Percentiles rank a stretch among this genome's conserved stretches.
Conservation (phyloP, 1,140 invertebrate genomes). For the Macrobrachium nipponense region DNA sequence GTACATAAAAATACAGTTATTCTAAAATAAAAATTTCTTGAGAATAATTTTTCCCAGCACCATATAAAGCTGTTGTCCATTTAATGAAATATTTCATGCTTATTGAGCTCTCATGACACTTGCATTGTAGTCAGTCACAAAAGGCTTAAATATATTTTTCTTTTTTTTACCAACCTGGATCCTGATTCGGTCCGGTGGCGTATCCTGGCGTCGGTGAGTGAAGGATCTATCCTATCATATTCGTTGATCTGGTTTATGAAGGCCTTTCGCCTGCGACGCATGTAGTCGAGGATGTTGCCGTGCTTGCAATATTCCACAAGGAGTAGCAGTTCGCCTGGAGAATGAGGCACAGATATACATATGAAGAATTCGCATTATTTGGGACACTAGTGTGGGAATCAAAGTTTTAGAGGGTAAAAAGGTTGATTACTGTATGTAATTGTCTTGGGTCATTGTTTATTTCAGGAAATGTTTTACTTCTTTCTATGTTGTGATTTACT, state of each 20-base stretch:
- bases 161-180: conserved; percentile 20
- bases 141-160: not conserved
- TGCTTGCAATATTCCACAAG: conserved; percentile 93
- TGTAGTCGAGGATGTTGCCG: conserved; percentile 90
- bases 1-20: too few relatives aligned
- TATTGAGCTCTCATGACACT: too few relatives aligned
- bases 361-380: not conserved
- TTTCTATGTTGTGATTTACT: too few relatives aligned
- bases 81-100: too few relatives aligned
- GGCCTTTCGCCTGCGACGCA: conserved; percentile 79
- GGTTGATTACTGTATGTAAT: too few relatives aligned
- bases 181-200: conserved; percentile 28
- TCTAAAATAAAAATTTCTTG: too few relatives aligned
- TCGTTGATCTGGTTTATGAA: conserved; percentile 82
- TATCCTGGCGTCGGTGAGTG: conserved; percentile 21
- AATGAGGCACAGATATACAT: not conserved
- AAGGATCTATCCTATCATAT: conserved; percentile 47
- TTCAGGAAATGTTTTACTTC: too few relatives aligned
- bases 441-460: too few relatives aligned
- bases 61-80: too few relatives aligned
- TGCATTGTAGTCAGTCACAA: too few relatives aligned
- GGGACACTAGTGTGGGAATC: not conserved
- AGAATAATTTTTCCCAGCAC: too few relatives aligned
- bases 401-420: too few relatives aligned
- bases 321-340: conserved; percentile 62